A percentile compares a stretch with the other conserved stretches of the same genome.
Evolutionary conservation across 2,113 vertebrate genomes (phyloP).

Genomic region (Gnathonemus echidnorhynchus): DNA sequence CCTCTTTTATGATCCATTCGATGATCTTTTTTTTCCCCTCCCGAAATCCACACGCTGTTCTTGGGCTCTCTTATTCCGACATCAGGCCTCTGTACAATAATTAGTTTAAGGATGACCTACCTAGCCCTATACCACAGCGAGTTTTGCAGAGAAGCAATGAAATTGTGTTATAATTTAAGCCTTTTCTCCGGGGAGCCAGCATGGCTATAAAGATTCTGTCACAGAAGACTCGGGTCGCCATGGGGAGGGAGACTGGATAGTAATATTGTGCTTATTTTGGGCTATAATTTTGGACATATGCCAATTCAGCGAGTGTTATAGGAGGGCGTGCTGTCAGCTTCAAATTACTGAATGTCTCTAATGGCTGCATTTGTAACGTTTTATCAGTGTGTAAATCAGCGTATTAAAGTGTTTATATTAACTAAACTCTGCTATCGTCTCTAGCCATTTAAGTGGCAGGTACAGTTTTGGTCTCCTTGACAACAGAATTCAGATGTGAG

Average conservation of each 20-base stretch:
- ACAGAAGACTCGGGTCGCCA: constrained; percentile 30
- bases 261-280: constrained; percentile 26
- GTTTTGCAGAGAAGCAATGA: constrained; percentile 18
- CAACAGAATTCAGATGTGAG: background rate
- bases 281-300: constrained; percentile 20
- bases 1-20: background rate
- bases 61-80: constrained; percentile 17
- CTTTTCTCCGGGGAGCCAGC: constrained; percentile 28
- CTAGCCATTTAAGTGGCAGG: background rate
- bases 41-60: background rate
- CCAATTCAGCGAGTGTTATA: constrained; percentile 10
- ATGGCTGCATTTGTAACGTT: background rate
- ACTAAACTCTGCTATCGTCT: background rate
- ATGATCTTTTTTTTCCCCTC: background rate
- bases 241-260: constrained; percentile 14
- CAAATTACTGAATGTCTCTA: background rate
- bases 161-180: constrained; percentile 33
- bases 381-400: background rate
- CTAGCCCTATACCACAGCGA: constrained; percentile 6
- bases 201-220: constrained; percentile 30
- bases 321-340: background rate
- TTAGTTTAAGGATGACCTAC: constrained; percentile 29
- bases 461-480: constrained; percentile 4
- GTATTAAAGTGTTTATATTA: background rate
- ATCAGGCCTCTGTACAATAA: constrained; percentile 8